Percentiles rank a stretch among this genome's conserved stretches.
These are phyloP conservation scores for Bursaphelenchus mucronatus DNA, from an alignment of 1,140 invertebrate genomes.

Conservation along the genomic window DNA sequence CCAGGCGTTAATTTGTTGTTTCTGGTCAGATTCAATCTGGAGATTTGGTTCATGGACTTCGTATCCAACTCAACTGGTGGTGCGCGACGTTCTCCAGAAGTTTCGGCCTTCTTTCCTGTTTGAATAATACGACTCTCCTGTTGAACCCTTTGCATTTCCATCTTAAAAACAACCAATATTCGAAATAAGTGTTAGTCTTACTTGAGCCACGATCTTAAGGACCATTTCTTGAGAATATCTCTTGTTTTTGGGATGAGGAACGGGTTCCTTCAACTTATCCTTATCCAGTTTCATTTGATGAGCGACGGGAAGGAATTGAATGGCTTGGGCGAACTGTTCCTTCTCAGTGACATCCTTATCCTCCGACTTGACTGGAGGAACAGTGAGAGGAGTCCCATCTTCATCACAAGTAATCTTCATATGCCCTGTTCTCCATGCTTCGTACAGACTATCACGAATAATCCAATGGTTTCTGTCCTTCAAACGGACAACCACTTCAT, in stretches of 20 bases:
- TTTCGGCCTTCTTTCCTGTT: conserved; percentile 15
- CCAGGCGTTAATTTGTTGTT: conserved; percentile 10
- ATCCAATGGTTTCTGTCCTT: conserved; percentile 39
- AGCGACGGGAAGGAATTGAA: conserved; percentile 30
- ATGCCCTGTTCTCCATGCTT: conserved; percentile 28
- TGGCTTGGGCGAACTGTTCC: conserved; percentile 13
- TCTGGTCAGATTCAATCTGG: conserved; percentile 13
- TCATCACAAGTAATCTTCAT: conserved; percentile 33
- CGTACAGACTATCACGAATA: conserved; percentile 32
- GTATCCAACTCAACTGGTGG: conserved; percentile 8
- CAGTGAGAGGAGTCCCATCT: conserved; percentile 32
- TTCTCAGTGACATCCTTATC: conserved; percentile 21
- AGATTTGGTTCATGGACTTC: conserved; percentile 14
- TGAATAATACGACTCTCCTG: not conserved
- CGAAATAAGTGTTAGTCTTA: not conserved
- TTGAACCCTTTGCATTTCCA: conserved; percentile 9
- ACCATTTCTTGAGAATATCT: conserved; percentile 23
- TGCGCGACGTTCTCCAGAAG: not conserved
- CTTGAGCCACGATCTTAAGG: conserved; percentile 19
- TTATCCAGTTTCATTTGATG: conserved; percentile 7
- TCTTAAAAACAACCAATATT: conserved; percentile 12
- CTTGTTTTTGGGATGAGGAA: conserved; percentile 28
- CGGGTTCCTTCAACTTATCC: conserved; percentile 25
- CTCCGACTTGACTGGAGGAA: conserved; percentile 30
- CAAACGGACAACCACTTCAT: conserved; percentile 33